phyloP scores from a whole-genome alignment of 1,140 invertebrate genomes.

The Lethocerus indicus region DNA sequence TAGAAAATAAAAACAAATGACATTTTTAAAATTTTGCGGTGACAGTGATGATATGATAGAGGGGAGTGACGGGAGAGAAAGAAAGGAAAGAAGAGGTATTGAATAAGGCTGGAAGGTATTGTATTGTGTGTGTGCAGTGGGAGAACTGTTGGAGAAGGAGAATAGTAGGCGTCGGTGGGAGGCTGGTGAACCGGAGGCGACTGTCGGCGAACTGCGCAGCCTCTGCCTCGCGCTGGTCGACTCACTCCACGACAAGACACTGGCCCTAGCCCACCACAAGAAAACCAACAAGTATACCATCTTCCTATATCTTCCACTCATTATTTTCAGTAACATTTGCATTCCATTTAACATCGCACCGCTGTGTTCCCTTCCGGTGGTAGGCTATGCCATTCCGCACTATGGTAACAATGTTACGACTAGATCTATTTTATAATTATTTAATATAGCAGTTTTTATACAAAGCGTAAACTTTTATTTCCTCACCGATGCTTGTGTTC shows the following conservation, averaged over 20 bases:
- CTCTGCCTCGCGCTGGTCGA: slow-evolving; percentile 61
- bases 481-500: slow-evolving; percentile 8
- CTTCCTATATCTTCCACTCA: not conserved
- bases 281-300: slow-evolving; percentile 54
- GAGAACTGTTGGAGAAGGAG: slow-evolving; percentile 42
- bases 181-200: slow-evolving; percentile 45
- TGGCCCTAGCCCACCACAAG: slow-evolving; percentile 63
- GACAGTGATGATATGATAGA: too few species aligned
- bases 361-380: not conserved
- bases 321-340: not conserved
- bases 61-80: not conserved
- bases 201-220: slow-evolving; percentile 52
- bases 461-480: slow-evolving; percentile 7
- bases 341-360: not conserved
- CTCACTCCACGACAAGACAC: slow-evolving; percentile 65
- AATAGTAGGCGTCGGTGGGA: slow-evolving; percentile 26
- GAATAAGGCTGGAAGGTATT: slow-evolving; percentile 9
- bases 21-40: too few species aligned
- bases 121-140: slow-evolving; percentile 30
- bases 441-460: slow-evolving; percentile 5
- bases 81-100: too few species aligned
- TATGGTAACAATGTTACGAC: not conserved
- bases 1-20: too few species aligned
- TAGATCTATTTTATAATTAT: not conserved
- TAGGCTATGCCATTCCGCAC: not conserved